These are phyloP conservation scores for Geotrupes spiniger DNA, from an alignment of 2,888 invertebrate genomes.

Conservation along the genomic window DNA sequence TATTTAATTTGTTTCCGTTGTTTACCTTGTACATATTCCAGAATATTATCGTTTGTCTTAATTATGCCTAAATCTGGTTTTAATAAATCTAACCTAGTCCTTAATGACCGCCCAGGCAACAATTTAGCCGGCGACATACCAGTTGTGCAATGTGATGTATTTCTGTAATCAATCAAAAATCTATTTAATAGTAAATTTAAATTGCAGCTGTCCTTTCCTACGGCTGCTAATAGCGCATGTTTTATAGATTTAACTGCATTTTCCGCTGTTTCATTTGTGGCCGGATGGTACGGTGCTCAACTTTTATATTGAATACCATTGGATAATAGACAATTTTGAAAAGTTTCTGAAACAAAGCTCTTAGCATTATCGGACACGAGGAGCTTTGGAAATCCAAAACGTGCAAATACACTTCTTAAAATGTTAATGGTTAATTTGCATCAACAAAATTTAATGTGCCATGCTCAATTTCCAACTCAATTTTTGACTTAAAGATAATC, in stretches of 20 bases:
- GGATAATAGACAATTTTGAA: constrained; percentile 19
- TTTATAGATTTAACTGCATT: constrained; percentile 23
- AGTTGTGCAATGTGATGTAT: no score
- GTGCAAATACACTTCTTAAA: constrained; percentile 24
- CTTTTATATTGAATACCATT: constrained; percentile 21
- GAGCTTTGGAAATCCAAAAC: constrained; percentile 32
- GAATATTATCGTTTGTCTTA: neutral
- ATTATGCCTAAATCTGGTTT: no score
- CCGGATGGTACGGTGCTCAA: constrained; percentile 20
- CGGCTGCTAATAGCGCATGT: no score
- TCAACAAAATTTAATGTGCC: constrained; percentile 22
- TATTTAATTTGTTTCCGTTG: no score
- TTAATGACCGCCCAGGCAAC: no score
- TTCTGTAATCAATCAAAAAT: constrained; percentile 24
- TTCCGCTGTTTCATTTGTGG: constrained; percentile 26
- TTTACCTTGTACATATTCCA: no score
- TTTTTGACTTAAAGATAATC: constrained; percentile 27
- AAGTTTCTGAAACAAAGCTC: constrained; percentile 30
- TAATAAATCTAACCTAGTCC: no score
- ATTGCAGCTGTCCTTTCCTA: no score
- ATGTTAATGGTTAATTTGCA: constrained; percentile 22
- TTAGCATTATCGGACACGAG: constrained; percentile 35
- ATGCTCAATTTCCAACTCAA: constrained; percentile 27
- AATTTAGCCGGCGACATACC: no score
- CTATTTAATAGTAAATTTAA: no score